Percentiles rank a stretch among this genome's conserved stretches.
These are phyloP conservation scores for Physocephala rufipes DNA, from an alignment of 2,888 invertebrate genomes.

Conservation along the genomic window DNA sequence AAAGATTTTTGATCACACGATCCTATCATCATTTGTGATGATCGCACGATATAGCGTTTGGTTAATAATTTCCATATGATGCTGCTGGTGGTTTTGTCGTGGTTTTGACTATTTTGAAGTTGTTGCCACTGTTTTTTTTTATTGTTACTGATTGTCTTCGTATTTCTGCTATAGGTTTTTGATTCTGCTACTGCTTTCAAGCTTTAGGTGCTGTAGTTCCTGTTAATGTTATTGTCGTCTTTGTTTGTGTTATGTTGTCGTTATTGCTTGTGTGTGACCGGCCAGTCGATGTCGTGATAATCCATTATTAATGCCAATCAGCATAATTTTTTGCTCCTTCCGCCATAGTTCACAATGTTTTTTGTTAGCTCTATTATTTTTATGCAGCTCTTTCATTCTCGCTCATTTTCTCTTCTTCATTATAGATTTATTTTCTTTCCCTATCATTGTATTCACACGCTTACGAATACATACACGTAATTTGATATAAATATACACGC, in stretches of 20 bases:
- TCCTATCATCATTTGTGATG: conserved; percentile 58
- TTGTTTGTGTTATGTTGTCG: conserved; percentile 16
- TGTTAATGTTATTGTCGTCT: conserved; percentile 18
- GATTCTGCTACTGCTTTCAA: conserved; percentile 19
- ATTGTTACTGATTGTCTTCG: conserved; percentile 10
- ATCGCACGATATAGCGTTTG: conserved; percentile 60
- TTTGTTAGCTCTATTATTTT: conserved; percentile 26
- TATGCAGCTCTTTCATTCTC: conserved; percentile 30
- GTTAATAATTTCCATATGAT: conserved; percentile 60
- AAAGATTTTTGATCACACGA: conserved; percentile 58
- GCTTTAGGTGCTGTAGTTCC: not conserved
- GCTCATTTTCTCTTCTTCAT: not conserved
- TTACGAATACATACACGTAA: conserved; percentile 5
- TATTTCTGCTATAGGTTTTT: not conserved
- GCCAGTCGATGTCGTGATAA: conserved; percentile 65
- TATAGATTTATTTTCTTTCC: no score
- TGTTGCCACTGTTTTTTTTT: conserved; percentile 15
- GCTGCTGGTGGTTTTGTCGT: conserved; percentile 36
- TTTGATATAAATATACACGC: conserved; percentile 9
- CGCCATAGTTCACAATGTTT: conserved; percentile 27
- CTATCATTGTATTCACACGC: not conserved
- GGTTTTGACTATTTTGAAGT: conserved; percentile 17
- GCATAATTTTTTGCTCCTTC: conserved; percentile 52
- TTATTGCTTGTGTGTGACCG: conserved; percentile 42
- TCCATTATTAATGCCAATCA: conserved; percentile 68